These are phyloP conservation scores for Diarsia rubi DNA, from an alignment of 2,888 invertebrate genomes.

Conservation along the genomic window DNA sequence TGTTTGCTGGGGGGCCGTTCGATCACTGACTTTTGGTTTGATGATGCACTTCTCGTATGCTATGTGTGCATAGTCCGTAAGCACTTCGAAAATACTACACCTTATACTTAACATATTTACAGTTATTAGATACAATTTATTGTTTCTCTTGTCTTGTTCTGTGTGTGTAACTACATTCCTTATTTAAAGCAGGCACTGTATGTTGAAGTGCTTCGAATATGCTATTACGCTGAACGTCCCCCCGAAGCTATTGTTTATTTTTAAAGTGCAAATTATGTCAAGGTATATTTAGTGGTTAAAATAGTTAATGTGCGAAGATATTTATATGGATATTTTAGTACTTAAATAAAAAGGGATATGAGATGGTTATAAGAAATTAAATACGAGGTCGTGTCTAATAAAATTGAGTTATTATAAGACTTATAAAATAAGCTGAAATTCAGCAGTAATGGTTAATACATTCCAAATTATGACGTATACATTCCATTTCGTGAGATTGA, in stretches of 20 bases:
- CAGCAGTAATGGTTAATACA: slow-evolving; percentile 73
- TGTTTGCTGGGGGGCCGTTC: slow-evolving; percentile 89
- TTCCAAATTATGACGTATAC: slow-evolving; percentile 81
- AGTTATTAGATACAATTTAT: slow-evolving; percentile 58
- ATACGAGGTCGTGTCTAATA: slow-evolving; percentile 66
- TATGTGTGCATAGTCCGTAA: slow-evolving; percentile 80
- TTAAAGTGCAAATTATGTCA: slow-evolving; percentile 88
- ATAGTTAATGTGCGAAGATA: slow-evolving; percentile 84
- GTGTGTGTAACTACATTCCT: slow-evolving; percentile 62
- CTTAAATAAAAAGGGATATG: slow-evolving; percentile 82
- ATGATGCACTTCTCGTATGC: slow-evolving; percentile 80
- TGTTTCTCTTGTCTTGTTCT: slow-evolving; percentile 64
- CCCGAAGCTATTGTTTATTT: slow-evolving; percentile 85
- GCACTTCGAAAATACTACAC: slow-evolving; percentile 85
- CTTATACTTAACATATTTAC: slow-evolving; percentile 63
- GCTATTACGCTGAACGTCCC: slow-evolving; percentile 88
- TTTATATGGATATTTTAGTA: slow-evolving; percentile 89
- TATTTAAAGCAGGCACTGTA: slow-evolving; percentile 65
- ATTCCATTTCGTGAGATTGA: slow-evolving; percentile 82
- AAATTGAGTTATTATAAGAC: slow-evolving; percentile 69
- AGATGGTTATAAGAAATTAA: slow-evolving; percentile 72
- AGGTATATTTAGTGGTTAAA: slow-evolving; percentile 85
- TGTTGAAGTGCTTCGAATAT: slow-evolving; percentile 87
- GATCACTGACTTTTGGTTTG: slow-evolving; percentile 80
- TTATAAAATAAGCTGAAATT: slow-evolving; percentile 63